Evolutionary conservation across 2,797 vertebrate genomes (phyloP).

Genomic region (Coregonus ussuriensis): DNA sequence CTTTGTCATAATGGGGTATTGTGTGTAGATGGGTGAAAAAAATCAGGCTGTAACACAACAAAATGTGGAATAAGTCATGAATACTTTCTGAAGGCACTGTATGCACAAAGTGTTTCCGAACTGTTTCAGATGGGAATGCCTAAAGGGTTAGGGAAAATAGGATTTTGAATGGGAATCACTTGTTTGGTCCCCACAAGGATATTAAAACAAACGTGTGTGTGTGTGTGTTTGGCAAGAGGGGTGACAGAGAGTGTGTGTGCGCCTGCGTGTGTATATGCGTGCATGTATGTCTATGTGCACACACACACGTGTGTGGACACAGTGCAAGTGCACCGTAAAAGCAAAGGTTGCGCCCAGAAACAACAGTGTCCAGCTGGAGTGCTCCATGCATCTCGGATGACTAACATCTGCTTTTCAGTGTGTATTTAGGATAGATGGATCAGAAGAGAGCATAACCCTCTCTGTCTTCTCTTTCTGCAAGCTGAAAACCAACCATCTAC

Average conservation of each 20-base stretch:
- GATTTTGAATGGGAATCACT: not conserved
- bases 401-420: slow-evolving; percentile 45
- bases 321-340: not conserved
- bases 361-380: slow-evolving; percentile 22
- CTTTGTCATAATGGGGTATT: too few species aligned
- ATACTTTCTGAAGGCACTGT: too few species aligned
- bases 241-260: not conserved
- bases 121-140: too few species aligned
- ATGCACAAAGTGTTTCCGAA: too few species aligned
- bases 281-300: not conserved
- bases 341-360: slow-evolving; percentile 8
- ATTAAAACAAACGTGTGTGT: slow-evolving; percentile 3
- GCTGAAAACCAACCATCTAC: slow-evolving; percentile 27
- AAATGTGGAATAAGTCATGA: too few species aligned
- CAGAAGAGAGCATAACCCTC: slow-evolving; percentile 6
- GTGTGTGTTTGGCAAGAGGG: not conserved
- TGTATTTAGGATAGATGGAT: slow-evolving; percentile 12
- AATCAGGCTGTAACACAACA: too few species aligned
- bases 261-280: not conserved
- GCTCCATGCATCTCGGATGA: slow-evolving; percentile 9
- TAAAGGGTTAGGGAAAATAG: not conserved
- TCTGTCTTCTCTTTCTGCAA: slow-evolving; percentile 17
- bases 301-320: not conserved
- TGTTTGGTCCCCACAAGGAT: not conserved
- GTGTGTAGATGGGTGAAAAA: too few species aligned